Conservation (phyloP, 2,888 invertebrate species). For the Drosophila atroscutellata region DNA sequence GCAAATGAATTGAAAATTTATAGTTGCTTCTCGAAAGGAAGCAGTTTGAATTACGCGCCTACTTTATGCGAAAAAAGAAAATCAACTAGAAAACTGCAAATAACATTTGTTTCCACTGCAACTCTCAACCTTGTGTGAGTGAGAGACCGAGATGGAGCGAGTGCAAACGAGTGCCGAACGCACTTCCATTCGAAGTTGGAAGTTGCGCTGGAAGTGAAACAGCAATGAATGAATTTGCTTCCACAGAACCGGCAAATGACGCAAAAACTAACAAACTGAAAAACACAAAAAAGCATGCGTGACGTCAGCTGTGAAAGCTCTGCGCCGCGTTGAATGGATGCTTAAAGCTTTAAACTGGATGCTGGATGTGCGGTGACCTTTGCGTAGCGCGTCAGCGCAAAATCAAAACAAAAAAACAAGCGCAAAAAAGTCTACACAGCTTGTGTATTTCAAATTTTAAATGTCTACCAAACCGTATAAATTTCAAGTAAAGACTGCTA, state of each 20-base stretch:
- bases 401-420: neutral
- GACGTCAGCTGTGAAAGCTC: conserved; percentile 43
- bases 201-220: conserved; percentile 29
- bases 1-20: neutral
- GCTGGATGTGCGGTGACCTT: conserved; percentile 31
- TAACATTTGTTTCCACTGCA: conserved; percentile 11
- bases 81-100: neutral
- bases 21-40: neutral
- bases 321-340: neutral
- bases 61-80: neutral
- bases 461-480: conserved; percentile 31
- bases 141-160: neutral
- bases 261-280: neutral
- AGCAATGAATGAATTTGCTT: conserved; percentile 60
- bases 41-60: conserved; percentile 27
- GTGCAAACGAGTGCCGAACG: neutral
- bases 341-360: conserved; percentile 3
- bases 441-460: conserved; percentile 57
- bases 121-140: neutral
- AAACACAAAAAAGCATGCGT: conserved; percentile 6
- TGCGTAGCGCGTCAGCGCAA: conserved; percentile 41
- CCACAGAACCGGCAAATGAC: conserved; percentile 32
- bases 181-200: conserved; percentile 51
- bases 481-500: conserved; percentile 8
- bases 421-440: conserved; percentile 7